phyloP scores from a whole-genome alignment of 2,113 vertebrate species.

The Callocephalon fimbriatum region DNA sequence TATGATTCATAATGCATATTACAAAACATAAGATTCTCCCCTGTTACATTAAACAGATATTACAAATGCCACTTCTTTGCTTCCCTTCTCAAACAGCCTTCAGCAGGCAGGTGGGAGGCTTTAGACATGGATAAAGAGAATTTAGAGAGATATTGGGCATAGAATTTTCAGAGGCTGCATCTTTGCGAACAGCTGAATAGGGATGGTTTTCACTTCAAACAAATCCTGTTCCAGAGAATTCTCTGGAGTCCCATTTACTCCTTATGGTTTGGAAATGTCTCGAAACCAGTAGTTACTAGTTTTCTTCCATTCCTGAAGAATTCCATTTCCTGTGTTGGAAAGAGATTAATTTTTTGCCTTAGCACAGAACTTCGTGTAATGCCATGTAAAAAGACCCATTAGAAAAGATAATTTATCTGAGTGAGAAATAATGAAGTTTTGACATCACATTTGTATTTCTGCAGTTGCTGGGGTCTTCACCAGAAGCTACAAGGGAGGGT shows the following conservation, averaged over 20 bases:
- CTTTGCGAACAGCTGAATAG: constrained; percentile 61
- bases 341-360: background rate
- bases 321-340: background rate
- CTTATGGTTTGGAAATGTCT: constrained; percentile 5
- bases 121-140: constrained; percentile 55
- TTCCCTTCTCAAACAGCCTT: constrained; percentile 51
- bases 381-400: background rate
- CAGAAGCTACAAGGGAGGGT: rapidly evolving
- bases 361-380: background rate
- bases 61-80: constrained; percentile 9
- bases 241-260: constrained; percentile 51
- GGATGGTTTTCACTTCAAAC: constrained; percentile 54
- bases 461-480: background rate
- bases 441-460: background rate
- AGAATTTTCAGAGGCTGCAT: constrained; percentile 56
- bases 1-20: background rate
- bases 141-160: constrained; percentile 38
- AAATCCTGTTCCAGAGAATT: constrained; percentile 62
- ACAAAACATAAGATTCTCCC: constrained; percentile 7
- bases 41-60: constrained; percentile 44
- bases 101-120: constrained; percentile 13
- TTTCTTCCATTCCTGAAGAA: background rate
- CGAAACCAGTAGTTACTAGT: constrained; percentile 38
- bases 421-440: background rate
- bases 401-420: background rate